Conservation (phyloP, 2,888 invertebrate genomes). For the Macaria notata region DNA sequence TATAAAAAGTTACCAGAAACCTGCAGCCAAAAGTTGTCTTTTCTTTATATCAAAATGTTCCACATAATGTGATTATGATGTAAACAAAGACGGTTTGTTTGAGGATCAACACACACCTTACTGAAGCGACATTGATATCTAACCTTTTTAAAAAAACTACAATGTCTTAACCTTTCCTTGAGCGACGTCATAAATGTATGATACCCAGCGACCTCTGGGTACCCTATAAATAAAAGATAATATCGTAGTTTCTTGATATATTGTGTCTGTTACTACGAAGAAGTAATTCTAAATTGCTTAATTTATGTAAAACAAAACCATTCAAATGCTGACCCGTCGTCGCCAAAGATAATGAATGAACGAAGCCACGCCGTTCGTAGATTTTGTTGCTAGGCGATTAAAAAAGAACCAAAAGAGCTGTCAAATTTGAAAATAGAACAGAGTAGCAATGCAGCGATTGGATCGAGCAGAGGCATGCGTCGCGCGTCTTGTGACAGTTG, state of each 20-base stretch:
- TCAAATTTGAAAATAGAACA: constrained; percentile 34
- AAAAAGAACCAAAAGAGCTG: constrained; percentile 24
- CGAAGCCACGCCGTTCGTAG: too few species aligned
- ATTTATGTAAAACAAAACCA: constrained; percentile 29
- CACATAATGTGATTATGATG: too few species aligned
- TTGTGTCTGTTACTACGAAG: constrained; percentile 7
- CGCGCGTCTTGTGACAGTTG: constrained; percentile 9
- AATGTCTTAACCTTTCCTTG: too few species aligned
- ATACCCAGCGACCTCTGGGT: too few species aligned
- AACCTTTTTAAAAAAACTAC: too few species aligned
- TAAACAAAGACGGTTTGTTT: too few species aligned
- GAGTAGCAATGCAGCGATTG: constrained; percentile 21
- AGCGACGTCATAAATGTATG: too few species aligned
- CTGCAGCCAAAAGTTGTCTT: too few species aligned
- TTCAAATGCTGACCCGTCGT: constrained; percentile 16
- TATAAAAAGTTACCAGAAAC: too few species aligned
- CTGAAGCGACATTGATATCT: too few species aligned
- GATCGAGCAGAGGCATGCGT: constrained; percentile 11
- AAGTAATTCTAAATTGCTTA: constrained; percentile 11
- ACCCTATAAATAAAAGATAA: constrained; percentile 1
- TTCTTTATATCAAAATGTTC: too few species aligned
- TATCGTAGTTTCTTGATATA: constrained; percentile 1
- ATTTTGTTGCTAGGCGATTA: not conserved
- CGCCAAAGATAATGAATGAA: constrained; percentile 18
- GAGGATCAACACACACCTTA: too few species aligned